These are phyloP conservation scores for Crocodylus rhombifer DNA, from an alignment of 2,797 vertebrate species.

Conservation along the genomic window DNA sequence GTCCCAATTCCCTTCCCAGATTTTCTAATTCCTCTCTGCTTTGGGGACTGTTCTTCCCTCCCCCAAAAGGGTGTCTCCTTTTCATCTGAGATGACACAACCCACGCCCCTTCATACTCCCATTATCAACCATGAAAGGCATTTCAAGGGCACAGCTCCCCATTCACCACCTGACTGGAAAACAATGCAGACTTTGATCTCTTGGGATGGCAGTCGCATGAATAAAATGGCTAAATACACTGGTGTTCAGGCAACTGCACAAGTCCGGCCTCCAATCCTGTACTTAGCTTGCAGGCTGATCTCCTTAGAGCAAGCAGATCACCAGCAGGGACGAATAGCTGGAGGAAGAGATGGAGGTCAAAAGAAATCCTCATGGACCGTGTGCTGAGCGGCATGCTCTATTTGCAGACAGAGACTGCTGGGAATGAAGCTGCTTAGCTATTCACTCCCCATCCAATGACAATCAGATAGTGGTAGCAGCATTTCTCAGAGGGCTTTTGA, in stretches of 20 bases:
- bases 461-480: constrained; percentile 20
- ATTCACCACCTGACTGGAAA: neutral
- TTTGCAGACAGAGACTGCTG: constrained; percentile 9
- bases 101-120: neutral
- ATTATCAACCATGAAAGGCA: neutral
- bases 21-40: neutral
- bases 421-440: constrained; percentile 46
- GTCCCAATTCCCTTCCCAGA: neutral
- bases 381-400: neutral
- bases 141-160: neutral
- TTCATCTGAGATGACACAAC: neutral
- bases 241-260: neutral
- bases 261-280: neutral
- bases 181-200: neutral
- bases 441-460: constrained; percentile 12
- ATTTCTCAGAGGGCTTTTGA: constrained; percentile 55
- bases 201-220: neutral
- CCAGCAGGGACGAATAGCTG: neutral
- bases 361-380: constrained; percentile 5
- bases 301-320: neutral
- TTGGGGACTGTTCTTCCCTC: neutral
- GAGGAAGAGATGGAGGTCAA: constrained; percentile 6
- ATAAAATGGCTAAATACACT: neutral
- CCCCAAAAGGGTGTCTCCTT: neutral
- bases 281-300: constrained; percentile 11